These are phyloP conservation scores for Dendrolimus houi DNA, from an alignment of 2,888 invertebrate genomes.

Conservation along the genomic window DNA sequence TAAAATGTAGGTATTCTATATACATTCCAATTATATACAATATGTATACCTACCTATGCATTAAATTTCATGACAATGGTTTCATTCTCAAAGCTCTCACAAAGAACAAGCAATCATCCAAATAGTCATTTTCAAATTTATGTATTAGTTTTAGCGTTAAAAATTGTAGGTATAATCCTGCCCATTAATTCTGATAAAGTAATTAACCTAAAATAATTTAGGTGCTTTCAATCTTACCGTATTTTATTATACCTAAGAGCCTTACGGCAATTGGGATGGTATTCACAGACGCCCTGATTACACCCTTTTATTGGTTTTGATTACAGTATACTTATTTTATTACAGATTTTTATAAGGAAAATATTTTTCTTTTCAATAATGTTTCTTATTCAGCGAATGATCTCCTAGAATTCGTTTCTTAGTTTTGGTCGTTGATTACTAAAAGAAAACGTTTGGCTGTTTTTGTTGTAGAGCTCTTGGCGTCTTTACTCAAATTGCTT, in stretches of 20 bases:
- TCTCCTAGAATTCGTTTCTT: background rate
- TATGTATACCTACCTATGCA: no score
- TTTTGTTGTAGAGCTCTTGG: background rate
- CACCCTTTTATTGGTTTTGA: background rate
- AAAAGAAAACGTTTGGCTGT: background rate
- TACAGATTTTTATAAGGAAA: background rate
- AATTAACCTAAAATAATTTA: background rate
- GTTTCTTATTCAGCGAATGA: background rate
- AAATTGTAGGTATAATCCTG: background rate
- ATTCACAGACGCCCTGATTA: background rate
- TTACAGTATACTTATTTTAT: background rate
- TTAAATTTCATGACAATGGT: no score
- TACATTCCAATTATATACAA: no score
- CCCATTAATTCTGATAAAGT: background rate
- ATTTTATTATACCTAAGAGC: background rate
- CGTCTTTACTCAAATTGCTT: background rate
- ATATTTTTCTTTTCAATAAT: background rate
- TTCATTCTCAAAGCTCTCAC: no score
- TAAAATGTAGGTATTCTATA: no score
- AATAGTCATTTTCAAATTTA: no score
- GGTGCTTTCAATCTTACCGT: background rate
- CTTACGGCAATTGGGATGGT: background rate
- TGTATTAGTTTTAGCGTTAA: conserved; percentile 8
- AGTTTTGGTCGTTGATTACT: background rate
- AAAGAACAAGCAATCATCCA: no score